Conservation (phyloP, 2,113 vertebrate genomes). For the Heterochromis multidens region DNA sequence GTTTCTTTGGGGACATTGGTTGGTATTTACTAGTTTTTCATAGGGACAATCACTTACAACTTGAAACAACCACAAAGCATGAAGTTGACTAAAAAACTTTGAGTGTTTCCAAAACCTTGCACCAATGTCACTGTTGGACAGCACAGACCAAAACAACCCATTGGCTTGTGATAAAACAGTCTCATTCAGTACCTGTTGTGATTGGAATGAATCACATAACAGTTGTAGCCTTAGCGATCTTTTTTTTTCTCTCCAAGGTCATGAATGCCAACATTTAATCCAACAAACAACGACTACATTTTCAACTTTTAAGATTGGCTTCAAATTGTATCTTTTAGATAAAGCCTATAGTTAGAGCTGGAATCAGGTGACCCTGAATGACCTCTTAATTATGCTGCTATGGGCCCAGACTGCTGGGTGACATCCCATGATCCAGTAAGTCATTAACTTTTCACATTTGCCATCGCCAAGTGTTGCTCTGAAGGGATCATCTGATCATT, state of each 20-base stretch:
- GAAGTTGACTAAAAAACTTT: not conserved
- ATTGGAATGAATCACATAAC: not conserved
- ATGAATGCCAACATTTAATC: not conserved
- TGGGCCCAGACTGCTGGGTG: not conserved
- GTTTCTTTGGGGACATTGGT: conserved; percentile 5
- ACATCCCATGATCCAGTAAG: not conserved
- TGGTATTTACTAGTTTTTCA: conserved; percentile 5
- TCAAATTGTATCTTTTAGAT: not conserved
- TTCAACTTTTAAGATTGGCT: not conserved
- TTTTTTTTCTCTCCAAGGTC: not conserved
- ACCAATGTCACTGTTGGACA: not conserved
- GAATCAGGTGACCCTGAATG: not conserved
- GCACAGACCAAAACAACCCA: not conserved
- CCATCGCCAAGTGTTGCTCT: not conserved
- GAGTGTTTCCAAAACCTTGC: not conserved
- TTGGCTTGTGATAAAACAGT: not conserved
- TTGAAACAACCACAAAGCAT: not conserved
- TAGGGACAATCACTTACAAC: not conserved
- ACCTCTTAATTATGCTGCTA: not conserved
- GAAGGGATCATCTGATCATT: not conserved
- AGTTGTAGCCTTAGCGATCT: not conserved
- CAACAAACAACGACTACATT: not conserved
- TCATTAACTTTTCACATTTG: not conserved
- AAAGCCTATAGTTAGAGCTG: too few relatives aligned
- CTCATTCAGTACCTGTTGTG: not conserved